Percentiles rank a stretch among this genome's conserved stretches.
Evolutionary conservation across 2,888 invertebrate species (phyloP).

Genomic region (Lamellibrachia columna): DNA sequence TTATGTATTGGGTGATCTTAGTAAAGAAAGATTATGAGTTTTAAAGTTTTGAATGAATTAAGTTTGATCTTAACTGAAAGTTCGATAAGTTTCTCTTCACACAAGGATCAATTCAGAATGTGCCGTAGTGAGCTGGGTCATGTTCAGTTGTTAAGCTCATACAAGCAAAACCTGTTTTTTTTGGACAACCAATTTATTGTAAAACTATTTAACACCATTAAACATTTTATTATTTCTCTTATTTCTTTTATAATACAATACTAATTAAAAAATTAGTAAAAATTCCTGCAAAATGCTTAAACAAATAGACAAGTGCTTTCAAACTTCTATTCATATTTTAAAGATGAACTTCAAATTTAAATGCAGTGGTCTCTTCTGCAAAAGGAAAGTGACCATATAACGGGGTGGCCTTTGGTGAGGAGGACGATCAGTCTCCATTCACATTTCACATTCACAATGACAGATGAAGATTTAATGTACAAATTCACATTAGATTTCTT

Average conservation of each 20-base stretch:
- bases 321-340: too few relatives aligned
- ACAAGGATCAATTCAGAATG: neutral
- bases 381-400: too few relatives aligned
- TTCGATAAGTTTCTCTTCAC: neutral
- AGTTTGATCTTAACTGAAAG: neutral
- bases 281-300: neutral
- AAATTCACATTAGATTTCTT: too few relatives aligned
- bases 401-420: too few relatives aligned
- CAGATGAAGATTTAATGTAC: too few relatives aligned
- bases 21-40: neutral
- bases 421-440: too few relatives aligned
- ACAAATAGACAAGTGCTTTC: neutral
- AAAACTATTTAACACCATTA: neutral
- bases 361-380: too few relatives aligned
- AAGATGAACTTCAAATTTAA: too few relatives aligned
- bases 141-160: neutral
- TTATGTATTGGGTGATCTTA: neutral
- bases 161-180: neutral
- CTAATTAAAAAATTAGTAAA: neutral
- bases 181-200: neutral
- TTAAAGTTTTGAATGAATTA: neutral
- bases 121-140: neutral
- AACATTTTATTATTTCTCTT: neutral
- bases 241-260: neutral
- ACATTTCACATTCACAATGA: too few relatives aligned